Evolutionary conservation across 2,888 invertebrate genomes (phyloP).

Genomic region (Erebia epiphron): DNA sequence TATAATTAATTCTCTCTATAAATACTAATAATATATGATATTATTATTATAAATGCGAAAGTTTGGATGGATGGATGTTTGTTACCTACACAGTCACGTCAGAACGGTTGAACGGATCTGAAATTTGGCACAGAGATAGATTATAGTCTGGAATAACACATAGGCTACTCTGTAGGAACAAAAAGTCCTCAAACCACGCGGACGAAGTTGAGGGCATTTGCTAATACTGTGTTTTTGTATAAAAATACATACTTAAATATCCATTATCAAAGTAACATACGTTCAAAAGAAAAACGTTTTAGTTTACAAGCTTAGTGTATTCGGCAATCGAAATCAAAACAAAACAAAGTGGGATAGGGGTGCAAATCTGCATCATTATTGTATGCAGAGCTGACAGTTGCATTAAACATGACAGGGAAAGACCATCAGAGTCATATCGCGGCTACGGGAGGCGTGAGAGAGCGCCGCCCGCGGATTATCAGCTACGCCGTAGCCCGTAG

Average conservation of each 20-base stretch:
- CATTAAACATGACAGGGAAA: slow-evolving; percentile 75
- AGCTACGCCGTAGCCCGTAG: slow-evolving; percentile 74
- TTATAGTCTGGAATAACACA: too few relatives aligned
- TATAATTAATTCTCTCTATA: too few relatives aligned
- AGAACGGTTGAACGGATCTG: too few relatives aligned
- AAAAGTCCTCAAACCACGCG: too few relatives aligned
- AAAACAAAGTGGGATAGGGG: slow-evolving; percentile 40
- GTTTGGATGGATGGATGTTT: too few relatives aligned
- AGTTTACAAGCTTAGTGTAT: slow-evolving; percentile 9
- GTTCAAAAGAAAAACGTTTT: slow-evolving; percentile 19
- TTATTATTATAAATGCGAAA: too few relatives aligned
- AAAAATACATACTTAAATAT: neutral
- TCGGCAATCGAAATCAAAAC: slow-evolving; percentile 27
- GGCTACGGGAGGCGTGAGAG: slow-evolving; percentile 70
- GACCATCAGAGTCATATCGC: slow-evolving; percentile 69
- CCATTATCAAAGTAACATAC: neutral
- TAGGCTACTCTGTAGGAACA: too few relatives aligned
- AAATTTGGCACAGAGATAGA: too few relatives aligned
- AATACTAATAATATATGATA: too few relatives aligned
- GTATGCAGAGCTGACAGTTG: slow-evolving; percentile 66
- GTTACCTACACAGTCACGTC: too few relatives aligned
- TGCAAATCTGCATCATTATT: slow-evolving; percentile 57
- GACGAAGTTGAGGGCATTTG: too few relatives aligned
- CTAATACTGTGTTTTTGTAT: neutral
- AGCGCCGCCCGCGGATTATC: slow-evolving; percentile 73